Evolutionary conservation across 92 coral and sea anemone genomes (phyloP).

Genomic region (Palythoa heliodiscus): DNA sequence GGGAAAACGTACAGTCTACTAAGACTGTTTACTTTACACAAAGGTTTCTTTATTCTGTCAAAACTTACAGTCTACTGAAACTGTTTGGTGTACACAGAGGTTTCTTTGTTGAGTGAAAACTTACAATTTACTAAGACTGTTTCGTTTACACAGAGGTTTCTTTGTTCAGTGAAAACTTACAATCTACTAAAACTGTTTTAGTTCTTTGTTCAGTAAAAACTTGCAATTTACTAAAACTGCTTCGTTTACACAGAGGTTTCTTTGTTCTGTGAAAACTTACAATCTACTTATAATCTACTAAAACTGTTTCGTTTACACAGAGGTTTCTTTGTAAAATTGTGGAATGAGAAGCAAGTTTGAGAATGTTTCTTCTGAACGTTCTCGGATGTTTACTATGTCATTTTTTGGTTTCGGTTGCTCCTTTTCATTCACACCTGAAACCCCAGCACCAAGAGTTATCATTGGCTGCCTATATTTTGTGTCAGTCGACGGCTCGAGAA

Average conservation of each 20-base stretch:
- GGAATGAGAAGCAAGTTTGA: background rate
- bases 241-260: too few species aligned
- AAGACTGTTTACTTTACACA: background rate
- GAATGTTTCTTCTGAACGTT: background rate
- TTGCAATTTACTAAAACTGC: too few species aligned
- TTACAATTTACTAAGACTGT: too few species aligned
- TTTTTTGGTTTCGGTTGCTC: background rate
- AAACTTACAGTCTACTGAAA: too few species aligned
- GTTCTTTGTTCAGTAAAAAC: background rate
- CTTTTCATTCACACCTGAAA: background rate
- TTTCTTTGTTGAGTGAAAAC: too few species aligned
- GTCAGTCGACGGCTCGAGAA: background rate
- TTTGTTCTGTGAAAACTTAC: too few species aligned
- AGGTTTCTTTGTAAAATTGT: background rate
- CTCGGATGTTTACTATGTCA: background rate
- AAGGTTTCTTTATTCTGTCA: background rate
- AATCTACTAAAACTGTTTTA: too few species aligned
- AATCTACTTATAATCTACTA: too few species aligned
- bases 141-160: slow-evolving; percentile 16
- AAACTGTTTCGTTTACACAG: background rate
- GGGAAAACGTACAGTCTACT: too few species aligned
- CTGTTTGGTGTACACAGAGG: too few species aligned
- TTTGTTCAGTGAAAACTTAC: background rate
- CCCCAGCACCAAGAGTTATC: background rate
- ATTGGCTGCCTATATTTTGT: background rate